Percentiles rank a stretch among this genome's conserved stretches.
These are phyloP conservation scores for Dioctria linearis DNA, from an alignment of 2,888 invertebrate species.

Conservation along the genomic window DNA sequence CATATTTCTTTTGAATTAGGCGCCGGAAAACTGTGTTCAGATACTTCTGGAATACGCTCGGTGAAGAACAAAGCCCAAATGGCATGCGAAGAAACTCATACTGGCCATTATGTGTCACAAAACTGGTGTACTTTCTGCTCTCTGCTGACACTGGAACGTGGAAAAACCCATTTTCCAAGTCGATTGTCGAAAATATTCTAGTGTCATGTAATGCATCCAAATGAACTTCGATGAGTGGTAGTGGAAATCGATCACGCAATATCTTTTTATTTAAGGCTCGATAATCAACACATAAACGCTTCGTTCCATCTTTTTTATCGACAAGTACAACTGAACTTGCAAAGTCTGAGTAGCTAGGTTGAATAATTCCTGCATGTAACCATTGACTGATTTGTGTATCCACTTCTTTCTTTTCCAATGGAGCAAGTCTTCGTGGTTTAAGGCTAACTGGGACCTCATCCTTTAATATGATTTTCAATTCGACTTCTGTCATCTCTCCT, in stretches of 20 bases:
- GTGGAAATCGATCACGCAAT: background rate
- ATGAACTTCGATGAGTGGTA: background rate
- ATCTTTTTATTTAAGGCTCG: background rate
- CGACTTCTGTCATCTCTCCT: too few relatives aligned
- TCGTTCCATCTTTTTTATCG: background rate
- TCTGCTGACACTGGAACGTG: too few relatives aligned
- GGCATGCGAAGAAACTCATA: constrained; percentile 1
- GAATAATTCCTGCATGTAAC: too few relatives aligned
- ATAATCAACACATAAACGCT: constrained; percentile 19
- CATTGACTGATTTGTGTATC: too few relatives aligned
- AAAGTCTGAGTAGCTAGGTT: too few relatives aligned
- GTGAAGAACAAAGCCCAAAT: constrained; percentile 11
- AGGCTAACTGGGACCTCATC: too few relatives aligned
- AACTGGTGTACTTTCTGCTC: too few relatives aligned
- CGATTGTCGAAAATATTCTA: too few relatives aligned
- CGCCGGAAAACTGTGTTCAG: background rate
- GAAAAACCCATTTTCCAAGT: background rate
- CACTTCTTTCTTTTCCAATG: too few relatives aligned
- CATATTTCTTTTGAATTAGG: background rate
- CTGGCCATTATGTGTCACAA: background rate
- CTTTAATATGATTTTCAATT: too few relatives aligned
- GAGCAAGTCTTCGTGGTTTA: too few relatives aligned
- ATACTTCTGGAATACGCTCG: constrained; percentile 2
- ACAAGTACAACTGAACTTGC: background rate
- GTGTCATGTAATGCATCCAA: background rate